Evolutionary conservation across 2,113 vertebrate genomes (phyloP).

Genomic region (Circaetus cinerascens): DNA sequence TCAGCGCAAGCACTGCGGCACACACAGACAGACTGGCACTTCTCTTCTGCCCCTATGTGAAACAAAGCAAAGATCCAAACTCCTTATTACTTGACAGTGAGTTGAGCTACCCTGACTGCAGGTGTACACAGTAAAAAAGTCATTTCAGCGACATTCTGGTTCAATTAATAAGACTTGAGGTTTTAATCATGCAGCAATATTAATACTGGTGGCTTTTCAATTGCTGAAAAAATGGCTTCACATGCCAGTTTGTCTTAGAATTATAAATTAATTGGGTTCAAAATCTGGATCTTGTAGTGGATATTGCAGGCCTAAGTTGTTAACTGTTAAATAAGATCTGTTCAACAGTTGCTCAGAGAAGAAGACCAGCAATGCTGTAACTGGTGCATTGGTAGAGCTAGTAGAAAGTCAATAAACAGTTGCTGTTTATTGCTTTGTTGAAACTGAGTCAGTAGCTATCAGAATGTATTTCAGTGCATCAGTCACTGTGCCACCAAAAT

Average conservation of each 20-base stretch:
- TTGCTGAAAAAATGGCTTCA: neutral
- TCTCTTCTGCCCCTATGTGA: neutral
- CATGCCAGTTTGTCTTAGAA: neutral
- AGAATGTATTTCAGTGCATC: neutral
- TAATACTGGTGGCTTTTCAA: neutral
- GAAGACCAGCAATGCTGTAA: neutral
- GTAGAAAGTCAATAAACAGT: constrained; percentile 19
- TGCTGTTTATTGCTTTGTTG: constrained; percentile 19
- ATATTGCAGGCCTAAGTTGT: neutral
- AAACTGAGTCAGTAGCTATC: constrained; percentile 12
- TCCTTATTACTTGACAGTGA: neutral
- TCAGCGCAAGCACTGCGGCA: neutral
- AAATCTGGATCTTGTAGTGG: neutral
- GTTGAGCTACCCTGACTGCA: neutral
- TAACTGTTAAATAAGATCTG: neutral
- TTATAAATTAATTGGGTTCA: neutral
- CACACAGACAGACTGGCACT: neutral
- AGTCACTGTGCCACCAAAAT: neutral
- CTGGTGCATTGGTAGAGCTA: neutral
- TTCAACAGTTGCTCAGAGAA: neutral
- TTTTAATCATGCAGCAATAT: neutral
- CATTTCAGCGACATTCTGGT: neutral
- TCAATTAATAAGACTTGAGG: neutral
- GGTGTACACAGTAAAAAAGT: neutral
- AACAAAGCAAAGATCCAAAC: neutral